phyloP scores from a whole-genome alignment of 2,888 invertebrate genomes.

The Pachymerium ferrugineum region DNA sequence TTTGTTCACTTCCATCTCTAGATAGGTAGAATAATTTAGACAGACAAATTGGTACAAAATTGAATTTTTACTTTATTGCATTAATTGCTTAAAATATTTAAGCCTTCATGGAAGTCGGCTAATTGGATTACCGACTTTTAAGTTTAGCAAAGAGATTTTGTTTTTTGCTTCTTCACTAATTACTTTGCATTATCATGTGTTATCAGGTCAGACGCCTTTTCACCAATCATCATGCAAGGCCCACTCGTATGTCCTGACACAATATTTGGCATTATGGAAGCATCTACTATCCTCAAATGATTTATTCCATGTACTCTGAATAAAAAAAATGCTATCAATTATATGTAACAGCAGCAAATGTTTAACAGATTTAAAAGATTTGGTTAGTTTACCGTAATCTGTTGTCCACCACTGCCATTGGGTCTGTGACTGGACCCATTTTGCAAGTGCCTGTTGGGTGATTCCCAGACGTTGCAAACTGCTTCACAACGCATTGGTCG shows the following conservation, averaged over 20 bases:
- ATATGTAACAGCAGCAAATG: too few species aligned
- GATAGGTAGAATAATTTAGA: too few species aligned
- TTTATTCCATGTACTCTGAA: constrained; percentile 17
- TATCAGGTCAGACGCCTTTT: constrained; percentile 15
- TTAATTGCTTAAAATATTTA: too few species aligned
- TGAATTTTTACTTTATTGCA: too few species aligned
- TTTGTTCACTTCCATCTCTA: too few species aligned
- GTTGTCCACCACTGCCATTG: neutral
- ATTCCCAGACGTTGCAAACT: neutral
- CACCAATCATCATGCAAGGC: constrained; percentile 20
- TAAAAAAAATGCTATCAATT: too few species aligned
- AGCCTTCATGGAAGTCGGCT: too few species aligned
- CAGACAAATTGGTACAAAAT: too few species aligned
- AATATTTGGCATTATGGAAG: constrained; percentile 27
- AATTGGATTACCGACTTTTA: too few species aligned
- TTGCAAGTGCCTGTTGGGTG: neutral
- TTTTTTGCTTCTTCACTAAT: neutral
- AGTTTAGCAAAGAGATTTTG: too few species aligned
- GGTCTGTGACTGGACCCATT: neutral
- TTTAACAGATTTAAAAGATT: too few species aligned
- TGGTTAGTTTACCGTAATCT: neutral
- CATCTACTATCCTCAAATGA: neutral
- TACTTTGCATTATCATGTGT: neutral
- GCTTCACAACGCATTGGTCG: neutral
- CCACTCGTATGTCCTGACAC: constrained; percentile 11